phyloP scores from a whole-genome alignment of 2,113 vertebrate genomes.

The Bungarus multicinctus region DNA sequence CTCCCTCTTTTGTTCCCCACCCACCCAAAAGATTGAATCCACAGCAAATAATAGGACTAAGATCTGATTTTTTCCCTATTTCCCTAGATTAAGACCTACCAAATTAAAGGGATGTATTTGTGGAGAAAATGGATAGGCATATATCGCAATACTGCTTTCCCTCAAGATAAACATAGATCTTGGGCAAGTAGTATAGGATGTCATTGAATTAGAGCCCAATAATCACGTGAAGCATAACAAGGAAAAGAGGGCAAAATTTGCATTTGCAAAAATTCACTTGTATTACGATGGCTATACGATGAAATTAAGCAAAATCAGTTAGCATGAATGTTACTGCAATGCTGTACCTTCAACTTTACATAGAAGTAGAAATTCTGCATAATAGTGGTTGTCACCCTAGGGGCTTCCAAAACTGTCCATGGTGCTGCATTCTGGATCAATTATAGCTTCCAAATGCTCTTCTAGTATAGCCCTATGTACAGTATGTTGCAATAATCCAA shows the following conservation, averaged over 20 bases:
- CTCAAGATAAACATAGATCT: not conserved
- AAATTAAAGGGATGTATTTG: not conserved
- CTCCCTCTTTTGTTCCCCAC: not conserved
- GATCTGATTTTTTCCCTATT: not conserved
- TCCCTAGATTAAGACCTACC: not conserved
- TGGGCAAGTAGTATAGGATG: not conserved
- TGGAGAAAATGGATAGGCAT: not conserved
- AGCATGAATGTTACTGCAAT: not conserved
- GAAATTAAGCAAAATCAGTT: not conserved
- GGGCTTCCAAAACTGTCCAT: not conserved
- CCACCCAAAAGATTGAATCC: not conserved
- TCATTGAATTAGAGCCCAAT: not conserved
- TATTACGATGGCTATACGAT: rapidly evolving
- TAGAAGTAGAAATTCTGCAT: not conserved
- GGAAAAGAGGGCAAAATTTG: not conserved
- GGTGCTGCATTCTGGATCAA: not conserved
- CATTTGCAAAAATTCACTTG: not conserved
- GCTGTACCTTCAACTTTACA: rapidly evolving
- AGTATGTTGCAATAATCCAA: not conserved
- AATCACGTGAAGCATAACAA: not conserved
- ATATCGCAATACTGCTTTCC: not conserved
- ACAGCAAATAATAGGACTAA: not conserved
- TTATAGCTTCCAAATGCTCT: not conserved
- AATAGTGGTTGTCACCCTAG: not conserved
- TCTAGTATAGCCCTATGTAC: not conserved